These are phyloP conservation scores for Xiphophorus hellerii DNA, from an alignment of 2,113 vertebrate genomes.

Conservation along the genomic window DNA sequence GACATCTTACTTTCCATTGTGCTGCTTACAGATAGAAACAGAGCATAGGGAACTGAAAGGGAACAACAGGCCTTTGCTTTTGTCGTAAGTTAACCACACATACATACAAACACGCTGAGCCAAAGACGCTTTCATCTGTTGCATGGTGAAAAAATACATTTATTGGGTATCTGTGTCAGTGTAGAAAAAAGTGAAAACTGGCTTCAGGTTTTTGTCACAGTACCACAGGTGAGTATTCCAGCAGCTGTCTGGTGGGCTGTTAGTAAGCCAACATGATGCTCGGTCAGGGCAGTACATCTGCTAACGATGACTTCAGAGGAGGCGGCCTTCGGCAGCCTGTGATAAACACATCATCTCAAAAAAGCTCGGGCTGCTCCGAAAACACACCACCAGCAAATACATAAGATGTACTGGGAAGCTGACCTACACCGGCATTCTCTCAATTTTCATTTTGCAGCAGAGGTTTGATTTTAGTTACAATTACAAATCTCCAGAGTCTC, in stretches of 20 bases:
- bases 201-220: slow-evolving; percentile 76
- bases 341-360: slow-evolving; percentile 61
- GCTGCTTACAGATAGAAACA: slow-evolving; percentile 66
- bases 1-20: slow-evolving; percentile 65
- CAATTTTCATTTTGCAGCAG: slow-evolving; percentile 35
- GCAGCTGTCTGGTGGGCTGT: slow-evolving; percentile 59
- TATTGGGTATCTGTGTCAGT: slow-evolving; percentile 83
- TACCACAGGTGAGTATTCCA: slow-evolving; percentile 74
- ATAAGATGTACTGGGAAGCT: slow-evolving; percentile 59
- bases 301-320: slow-evolving; percentile 63
- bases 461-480: slow-evolving; percentile 54
- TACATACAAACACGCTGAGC: slow-evolving; percentile 43
- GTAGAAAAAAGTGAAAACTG: slow-evolving; percentile 80
- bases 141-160: slow-evolving; percentile 85
- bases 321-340: slow-evolving; percentile 47
- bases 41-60: slow-evolving; percentile 14
- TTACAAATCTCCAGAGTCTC: slow-evolving; percentile 48
- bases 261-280: slow-evolving; percentile 58
- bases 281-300: slow-evolving; percentile 64
- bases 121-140: slow-evolving; percentile 55
- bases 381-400: slow-evolving; percentile 63
- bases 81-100: neutral
- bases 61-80: slow-evolving; percentile 9
- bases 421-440: slow-evolving; percentile 43
- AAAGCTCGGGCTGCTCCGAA: slow-evolving; percentile 63